Evolutionary conservation across 2,797 vertebrate genomes (phyloP), one percentile per base, ranked within the genome.

Genomic region (Danio choprae): DNA sequence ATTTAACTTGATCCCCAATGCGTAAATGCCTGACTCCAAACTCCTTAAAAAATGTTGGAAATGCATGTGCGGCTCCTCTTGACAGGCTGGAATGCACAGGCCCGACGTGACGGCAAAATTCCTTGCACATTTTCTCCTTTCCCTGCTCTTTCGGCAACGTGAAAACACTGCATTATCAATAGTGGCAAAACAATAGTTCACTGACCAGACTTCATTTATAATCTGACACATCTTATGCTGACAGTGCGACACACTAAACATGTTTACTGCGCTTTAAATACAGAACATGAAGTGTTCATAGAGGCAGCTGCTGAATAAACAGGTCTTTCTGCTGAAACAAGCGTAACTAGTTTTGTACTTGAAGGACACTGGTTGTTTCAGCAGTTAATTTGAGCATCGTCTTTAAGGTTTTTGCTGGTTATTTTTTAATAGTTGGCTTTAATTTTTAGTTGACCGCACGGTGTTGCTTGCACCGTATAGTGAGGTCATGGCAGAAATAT

Each of bases 91-190:
- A 79, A 81, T 68, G 78, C 80, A 65, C 53, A 79, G 80, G 83
- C 72, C 1, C 13, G 58, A 65, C 85, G 84, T 68, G 86, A 85
- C 81, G 87, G 91, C 86, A 90, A 29, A 86, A 92, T 91, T 90
- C 90, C 89, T 84, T 51, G 76, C 87, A 86, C 86, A 79, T 72
- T 82, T 81, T 55, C 51, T 55, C 51, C 58, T 85, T 86, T 84
- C 75, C 74, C 80, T 74, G 80, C 86, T 87, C 65, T 58, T 79
- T 82, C 43, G 46, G 72, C 80, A 74, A 77, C 86, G 84, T 83
- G 86, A 67, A 82, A 85, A 88, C 75, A 89, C 29, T 86, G 86
- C 77, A 81, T 83, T 63, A 76, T 84, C 63, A 83, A 74, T 20
- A 16, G 3, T 84, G 69, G 43, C 40, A 46, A 15, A 73, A 29